Conservation (phyloP, 2,888 invertebrate genomes). For the Caenorhabditis panamensis region DNA sequence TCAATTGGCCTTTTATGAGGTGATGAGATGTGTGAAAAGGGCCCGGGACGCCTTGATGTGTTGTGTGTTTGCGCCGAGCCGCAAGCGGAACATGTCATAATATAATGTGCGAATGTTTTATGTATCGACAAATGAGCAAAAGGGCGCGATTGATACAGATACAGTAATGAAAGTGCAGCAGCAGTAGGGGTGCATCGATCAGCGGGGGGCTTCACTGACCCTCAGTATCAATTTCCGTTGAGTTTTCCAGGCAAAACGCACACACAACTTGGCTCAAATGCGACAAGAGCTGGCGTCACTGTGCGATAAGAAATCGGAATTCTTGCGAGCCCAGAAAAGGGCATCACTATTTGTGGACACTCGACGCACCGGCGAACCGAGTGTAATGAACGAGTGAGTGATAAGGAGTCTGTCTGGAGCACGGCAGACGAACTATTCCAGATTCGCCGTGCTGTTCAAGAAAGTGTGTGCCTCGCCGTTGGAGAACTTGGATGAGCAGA, state of each 20-base stretch:
- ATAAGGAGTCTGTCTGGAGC: slow-evolving; percentile 19
- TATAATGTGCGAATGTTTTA: not conserved
- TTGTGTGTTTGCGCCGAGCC: not conserved
- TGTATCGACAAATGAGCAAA: too few species aligned
- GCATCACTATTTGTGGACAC: slow-evolving; percentile 66
- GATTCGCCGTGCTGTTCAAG: slow-evolving; percentile 40
- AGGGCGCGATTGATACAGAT: too few species aligned
- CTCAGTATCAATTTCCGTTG: not conserved
- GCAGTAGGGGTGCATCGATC: too few species aligned
- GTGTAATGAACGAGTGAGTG: slow-evolving; percentile 63
- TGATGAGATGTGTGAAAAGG: too few species aligned
- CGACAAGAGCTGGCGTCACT: slow-evolving; percentile 57
- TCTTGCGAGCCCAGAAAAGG: slow-evolving; percentile 59
- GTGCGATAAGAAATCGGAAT: slow-evolving; percentile 63
- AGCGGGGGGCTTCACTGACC: too few species aligned
- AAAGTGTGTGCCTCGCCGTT: slow-evolving; percentile 20
- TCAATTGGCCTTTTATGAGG: not conserved
- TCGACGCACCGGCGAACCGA: slow-evolving; percentile 46
- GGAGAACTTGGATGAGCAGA: slow-evolving; percentile 37
- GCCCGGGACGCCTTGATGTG: not conserved
- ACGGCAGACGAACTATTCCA: slow-evolving; percentile 16
- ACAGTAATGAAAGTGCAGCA: too few species aligned
- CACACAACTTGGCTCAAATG: slow-evolving; percentile 48
- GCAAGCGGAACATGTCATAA: not conserved
- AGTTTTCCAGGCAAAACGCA: slow-evolving; percentile 56